phyloP scores from a whole-genome alignment of 2,797 vertebrate species.

The Catamblyrhynchus diadema region DNA sequence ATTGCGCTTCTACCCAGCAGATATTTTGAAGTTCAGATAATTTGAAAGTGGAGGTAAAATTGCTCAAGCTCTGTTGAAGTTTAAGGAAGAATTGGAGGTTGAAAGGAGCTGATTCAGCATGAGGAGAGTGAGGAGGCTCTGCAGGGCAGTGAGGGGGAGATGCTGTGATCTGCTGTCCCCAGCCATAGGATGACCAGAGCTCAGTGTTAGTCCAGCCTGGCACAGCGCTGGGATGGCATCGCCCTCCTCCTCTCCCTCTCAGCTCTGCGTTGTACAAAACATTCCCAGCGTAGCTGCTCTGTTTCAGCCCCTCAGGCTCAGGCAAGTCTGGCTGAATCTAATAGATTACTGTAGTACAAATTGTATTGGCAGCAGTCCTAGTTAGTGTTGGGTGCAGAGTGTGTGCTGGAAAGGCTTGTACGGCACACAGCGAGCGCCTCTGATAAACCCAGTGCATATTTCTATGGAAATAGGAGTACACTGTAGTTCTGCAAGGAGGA shows the following conservation, averaged over 20 bases:
- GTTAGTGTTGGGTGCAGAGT: background rate
- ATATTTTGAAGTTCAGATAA: background rate
- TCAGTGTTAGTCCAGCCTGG: accelerated
- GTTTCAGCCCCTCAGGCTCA: background rate
- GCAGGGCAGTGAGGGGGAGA: background rate
- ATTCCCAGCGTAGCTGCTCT: background rate
- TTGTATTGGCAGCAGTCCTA: background rate
- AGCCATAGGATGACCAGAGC: background rate
- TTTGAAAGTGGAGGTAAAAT: background rate
- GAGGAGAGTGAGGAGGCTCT: background rate
- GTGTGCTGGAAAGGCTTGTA: background rate
- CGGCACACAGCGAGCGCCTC: accelerated
- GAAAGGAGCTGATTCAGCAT: background rate
- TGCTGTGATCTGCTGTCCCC: background rate
- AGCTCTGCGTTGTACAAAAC: background rate
- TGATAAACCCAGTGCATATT: background rate
- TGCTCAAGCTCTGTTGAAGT: background rate
- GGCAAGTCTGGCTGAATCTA: background rate
- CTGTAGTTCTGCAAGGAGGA: background rate
- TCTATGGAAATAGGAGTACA: background rate
- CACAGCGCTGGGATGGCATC: accelerated
- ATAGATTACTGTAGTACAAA: background rate
- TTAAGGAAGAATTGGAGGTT: background rate
- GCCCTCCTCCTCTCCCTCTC: accelerated
- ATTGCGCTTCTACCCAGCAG: background rate